Conservation (phyloP, 2,113 vertebrate genomes). For the Bubalus kerabau region DNA sequence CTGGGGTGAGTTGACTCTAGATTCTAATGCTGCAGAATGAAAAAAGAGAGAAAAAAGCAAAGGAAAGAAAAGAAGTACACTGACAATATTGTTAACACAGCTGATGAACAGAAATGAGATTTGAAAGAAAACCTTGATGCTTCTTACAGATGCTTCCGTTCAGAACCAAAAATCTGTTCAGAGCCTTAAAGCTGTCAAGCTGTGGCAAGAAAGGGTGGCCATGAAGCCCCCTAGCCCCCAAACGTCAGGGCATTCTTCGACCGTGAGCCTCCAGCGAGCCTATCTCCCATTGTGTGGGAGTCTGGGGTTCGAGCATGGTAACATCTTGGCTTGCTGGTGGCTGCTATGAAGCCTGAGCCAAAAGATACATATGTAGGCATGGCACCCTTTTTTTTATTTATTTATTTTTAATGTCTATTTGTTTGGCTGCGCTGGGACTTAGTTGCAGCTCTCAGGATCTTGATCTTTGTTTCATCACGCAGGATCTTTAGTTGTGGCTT, state of each 20-base stretch:
- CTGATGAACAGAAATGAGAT: not conserved
- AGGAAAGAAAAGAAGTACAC: not conserved
- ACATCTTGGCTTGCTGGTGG: not conserved
- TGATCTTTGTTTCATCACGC: not conserved
- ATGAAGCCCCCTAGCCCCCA: not conserved
- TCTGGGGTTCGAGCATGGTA: not conserved
- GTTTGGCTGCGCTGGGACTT: not conserved
- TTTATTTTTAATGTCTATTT: not conserved
- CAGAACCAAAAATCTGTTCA: not conserved
- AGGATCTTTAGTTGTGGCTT: not conserved
- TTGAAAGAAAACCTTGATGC: not conserved
- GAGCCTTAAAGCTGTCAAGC: not conserved
- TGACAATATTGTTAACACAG: not conserved
- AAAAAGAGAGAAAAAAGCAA: not conserved
- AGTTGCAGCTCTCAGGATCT: not conserved
- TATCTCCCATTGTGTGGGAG: not conserved
- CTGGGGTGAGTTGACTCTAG: not conserved
- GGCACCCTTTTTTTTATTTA: not conserved
- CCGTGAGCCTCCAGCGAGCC: not conserved
- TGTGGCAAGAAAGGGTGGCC: not conserved
- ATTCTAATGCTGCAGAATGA: not conserved
- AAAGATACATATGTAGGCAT: not conserved
- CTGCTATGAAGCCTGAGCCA: not conserved
- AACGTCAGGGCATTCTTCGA: not conserved
- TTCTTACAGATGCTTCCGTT: not conserved